Evolutionary conservation across 2,888 invertebrate species (phyloP).

Genomic region (Ethmia dodecea): DNA sequence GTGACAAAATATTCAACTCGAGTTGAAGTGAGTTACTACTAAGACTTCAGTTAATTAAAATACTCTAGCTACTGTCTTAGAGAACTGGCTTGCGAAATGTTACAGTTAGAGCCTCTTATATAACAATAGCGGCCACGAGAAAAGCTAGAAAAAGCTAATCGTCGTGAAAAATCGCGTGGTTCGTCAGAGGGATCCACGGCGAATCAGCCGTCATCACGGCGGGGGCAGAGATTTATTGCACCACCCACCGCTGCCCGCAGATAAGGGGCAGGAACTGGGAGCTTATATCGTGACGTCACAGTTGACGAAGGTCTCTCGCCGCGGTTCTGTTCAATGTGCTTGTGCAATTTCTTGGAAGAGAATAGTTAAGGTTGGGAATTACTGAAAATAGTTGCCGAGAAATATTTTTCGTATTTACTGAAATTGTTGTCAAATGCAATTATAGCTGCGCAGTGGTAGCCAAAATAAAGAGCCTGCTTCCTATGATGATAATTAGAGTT

Average conservation of each 20-base stretch:
- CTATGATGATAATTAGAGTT: neutral
- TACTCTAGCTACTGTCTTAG: neutral
- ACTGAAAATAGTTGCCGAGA: too few relatives aligned
- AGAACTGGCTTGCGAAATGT: neutral
- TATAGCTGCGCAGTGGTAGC: neutral
- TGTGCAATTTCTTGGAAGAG: neutral
- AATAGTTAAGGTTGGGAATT: neutral
- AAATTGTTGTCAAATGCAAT: neutral
- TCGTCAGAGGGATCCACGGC: constrained; percentile 5
- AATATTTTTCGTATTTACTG: neutral
- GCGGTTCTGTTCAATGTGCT: neutral
- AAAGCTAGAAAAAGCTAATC: neutral
- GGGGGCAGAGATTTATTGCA: constrained; percentile 9
- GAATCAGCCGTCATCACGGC: constrained; percentile 19
- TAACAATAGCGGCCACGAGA: too few relatives aligned
- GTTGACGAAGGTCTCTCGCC: constrained; percentile 7
- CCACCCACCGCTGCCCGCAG: constrained; percentile 3
- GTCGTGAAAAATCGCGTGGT: neutral
- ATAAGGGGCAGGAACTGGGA: constrained; percentile 9
- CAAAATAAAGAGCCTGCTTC: neutral
- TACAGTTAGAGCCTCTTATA: neutral
- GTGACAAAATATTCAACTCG: neutral
- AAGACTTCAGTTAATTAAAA: neutral
- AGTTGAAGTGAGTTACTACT: neutral
- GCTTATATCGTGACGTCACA: constrained; percentile 11